Base-by-base conservation (phyloP, 2,888 invertebrate genomes). In the Sialis fuliginosa region DNA sequence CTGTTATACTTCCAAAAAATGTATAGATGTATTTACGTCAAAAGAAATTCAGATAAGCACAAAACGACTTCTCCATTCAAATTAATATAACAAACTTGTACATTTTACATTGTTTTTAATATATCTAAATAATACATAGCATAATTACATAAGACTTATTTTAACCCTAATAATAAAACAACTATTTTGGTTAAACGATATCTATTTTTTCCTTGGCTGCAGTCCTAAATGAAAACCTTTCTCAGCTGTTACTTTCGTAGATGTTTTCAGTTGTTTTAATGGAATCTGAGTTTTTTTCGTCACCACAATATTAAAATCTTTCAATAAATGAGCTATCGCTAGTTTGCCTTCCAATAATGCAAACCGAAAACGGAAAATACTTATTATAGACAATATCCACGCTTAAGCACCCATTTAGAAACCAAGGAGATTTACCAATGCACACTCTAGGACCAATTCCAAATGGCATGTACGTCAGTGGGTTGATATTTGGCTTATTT, bases 391-490 rank as follows among this genome's bases (percentile, higher is more conserved):
- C n/a, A n/a, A n/a, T 22, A 22, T 22, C 4, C 2, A 22, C 22
- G 22, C 22, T 2, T 22, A 2, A 22, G 4, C 22, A 22, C 22
- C 22, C 22, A 4, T 22, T 22, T 2, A 22, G 22, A 22, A 22
- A 22, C 22, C 22, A 22, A 22, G 2, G 22, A 4, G 22, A 22
- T 52, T 52, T 52, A 64, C 64, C 66, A 50, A 66, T 60, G 45
- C 66, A 67, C 51, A 58, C 61, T 49, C 65, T 56, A 9, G 64
- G 65, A 2, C 66, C 66, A 7, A 52, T 48, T 35, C 75, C 75
- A 57, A 75, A 75, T 1, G 73, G 69, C 47, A 74, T 52, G 53
- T 67, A 74, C 45, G 69, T 56, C 54, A 69, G 68, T 1, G 70
- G 64, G 1, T 69, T 64, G 48, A 72, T 64, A 8, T 67, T 63